Evolutionary conservation across 30 jellyfish, hydroid and myxozoan genomes (phyloP), one percentile per base, ranked within the genome.

Genomic region (Nemopilema nomurai): DNA sequence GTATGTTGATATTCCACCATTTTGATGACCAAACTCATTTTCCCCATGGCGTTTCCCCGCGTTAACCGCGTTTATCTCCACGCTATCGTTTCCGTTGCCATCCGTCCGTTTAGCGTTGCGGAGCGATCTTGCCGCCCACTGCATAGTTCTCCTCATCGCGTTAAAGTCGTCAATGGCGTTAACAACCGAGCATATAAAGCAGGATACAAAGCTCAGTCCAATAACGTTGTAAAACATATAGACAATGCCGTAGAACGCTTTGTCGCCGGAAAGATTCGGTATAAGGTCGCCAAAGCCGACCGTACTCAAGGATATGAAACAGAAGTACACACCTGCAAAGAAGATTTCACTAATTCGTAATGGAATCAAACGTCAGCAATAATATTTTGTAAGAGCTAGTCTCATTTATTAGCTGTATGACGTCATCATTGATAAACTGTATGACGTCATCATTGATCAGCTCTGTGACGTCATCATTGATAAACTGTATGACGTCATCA

Each of bases 211-310:
- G 28, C 83, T 73, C 21, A 85, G 66, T 49, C 93, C 93, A 49
- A 85, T 74, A 20, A 85, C 83, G 68, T 85, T 85, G 77, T 85
- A 85, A 52, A 85, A 85, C 93, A 85, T 85, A 87, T 85, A 85
- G 9, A 85, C 32, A 32, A 85, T 27, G 25, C 93, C 93, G 26
- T 85, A 85, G 9, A 85, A 24, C 25, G 29, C 71, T 51, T 51
- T 85, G 77, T 85, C 88, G 4, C 88, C 88, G 1, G 93, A 85
- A 25, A 76, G 77, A 66, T 85, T 83, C 24, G 93, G 93, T 1
- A 85, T 76, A 50, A 85, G 65, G 83, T 85, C 93, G 30, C 93
- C 93, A 51, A 85, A 85, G 28, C 93, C 93, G 28, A 85, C 93
- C 21, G 93, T 85, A 77, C 93, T 85, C 28, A 85, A 76, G 27